Percentiles rank a stretch among this genome's conserved stretches.
These are phyloP conservation scores for Nomada fabriciana DNA, from an alignment of 2,888 invertebrate species.

Conservation along the genomic window DNA sequence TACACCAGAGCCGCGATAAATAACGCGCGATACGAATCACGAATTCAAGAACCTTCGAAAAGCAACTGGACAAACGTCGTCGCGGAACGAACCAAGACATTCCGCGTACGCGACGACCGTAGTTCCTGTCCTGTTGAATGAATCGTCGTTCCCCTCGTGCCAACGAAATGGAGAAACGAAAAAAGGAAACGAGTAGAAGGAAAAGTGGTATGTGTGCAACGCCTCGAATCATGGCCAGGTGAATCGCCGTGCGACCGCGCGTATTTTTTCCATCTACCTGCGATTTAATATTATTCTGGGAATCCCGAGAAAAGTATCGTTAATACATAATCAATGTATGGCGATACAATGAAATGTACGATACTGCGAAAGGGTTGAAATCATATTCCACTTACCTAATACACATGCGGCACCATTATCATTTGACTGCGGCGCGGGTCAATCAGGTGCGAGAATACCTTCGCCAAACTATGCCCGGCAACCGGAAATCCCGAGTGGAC, in stretches of 20 bases:
- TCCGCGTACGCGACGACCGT: constrained; percentile 66
- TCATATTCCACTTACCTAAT: constrained; percentile 16
- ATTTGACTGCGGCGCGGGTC: neutral
- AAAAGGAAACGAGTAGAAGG: neutral
- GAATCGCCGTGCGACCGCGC: constrained; percentile 41
- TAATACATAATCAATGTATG: neutral
- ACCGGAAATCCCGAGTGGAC: neutral
- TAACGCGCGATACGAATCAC: constrained; percentile 34
- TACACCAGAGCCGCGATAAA: constrained; percentile 30
- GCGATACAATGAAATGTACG: neutral
- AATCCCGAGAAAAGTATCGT: neutral
- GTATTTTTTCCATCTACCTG: neutral
- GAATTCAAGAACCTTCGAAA: constrained; percentile 41
- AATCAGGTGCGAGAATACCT: neutral
- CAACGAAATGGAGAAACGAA: constrained; percentile 19
- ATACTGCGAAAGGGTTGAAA: too few species aligned
- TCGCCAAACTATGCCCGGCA: neutral
- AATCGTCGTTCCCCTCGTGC: constrained; percentile 42
- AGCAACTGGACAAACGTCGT: neutral
- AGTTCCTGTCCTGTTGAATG: constrained; percentile 64
- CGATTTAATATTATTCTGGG: neutral
- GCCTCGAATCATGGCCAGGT: constrained; percentile 46
- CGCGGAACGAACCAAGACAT: constrained; percentile 51
- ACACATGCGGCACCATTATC: constrained; percentile 21
- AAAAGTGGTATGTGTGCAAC: constrained; percentile 3